Base-by-base conservation (phyloP, 2,797 vertebrate genomes). In the Melanotaenia parkinsoni region DNA sequence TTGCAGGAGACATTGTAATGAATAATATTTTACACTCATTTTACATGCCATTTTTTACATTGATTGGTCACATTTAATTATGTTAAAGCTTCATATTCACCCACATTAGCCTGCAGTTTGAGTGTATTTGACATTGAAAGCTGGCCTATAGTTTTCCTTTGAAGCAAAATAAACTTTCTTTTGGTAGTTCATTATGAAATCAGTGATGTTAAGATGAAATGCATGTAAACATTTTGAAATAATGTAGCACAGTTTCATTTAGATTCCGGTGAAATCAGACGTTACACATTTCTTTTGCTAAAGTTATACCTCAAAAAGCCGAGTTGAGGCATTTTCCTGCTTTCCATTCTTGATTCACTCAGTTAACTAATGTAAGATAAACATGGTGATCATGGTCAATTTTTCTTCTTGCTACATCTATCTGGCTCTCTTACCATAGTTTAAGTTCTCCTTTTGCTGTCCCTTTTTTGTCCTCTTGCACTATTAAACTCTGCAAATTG, bases 401-500 rank as follows among this genome's bases (percentile, higher is more conserved):
- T 54, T 24, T 24, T 3, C 10, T 24, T 8, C 20, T 40, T 47
- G 50, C n/a, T 22, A 24, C 1, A 11, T 24, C 43, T 12, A 11
- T 72, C 57, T 63, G 5, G 67, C n/a, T 57, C 38, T 4, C 1
- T 43, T 12, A n/a, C 43, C 26, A 18, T 58, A 65, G 58, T 75
- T 58, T 12, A 53, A 69, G 37, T 74, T 50, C 22, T 28, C 4
- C 22, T 59, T 13, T 33, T 32, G 14, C 16, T 40, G 3, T 68
- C 18, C 6, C 22, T 61, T 59, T 65, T 50, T 65, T 47, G 24
- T 57, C 65, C 22, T 72, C 35, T 74, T 40, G 2, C 37, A 43
- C 63, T 71, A 50, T 81, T 63, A 71, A 78, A 81, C 70, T 76
- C 45, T 59, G 63, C 73, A 85, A 82, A 75, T 66, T 72, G 58